A percentile compares a stretch with the other conserved stretches of the same genome.
Evolutionary conservation across 2,888 invertebrate species (phyloP).

Genomic region (Drosophila siamana): DNA sequence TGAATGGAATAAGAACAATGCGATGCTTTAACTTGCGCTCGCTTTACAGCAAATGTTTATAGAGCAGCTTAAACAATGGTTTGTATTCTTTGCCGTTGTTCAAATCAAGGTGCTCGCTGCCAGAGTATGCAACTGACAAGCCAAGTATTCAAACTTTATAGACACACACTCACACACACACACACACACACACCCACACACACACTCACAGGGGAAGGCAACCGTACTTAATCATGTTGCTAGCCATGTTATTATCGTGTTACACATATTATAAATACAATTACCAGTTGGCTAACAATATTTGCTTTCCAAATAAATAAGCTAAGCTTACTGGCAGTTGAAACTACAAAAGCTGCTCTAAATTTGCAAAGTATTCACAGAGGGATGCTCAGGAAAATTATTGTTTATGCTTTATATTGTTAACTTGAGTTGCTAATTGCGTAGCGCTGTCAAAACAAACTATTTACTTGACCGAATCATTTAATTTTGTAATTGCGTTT

Average conservation of each 20-base stretch:
- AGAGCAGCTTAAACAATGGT: neutral
- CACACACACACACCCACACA: no score
- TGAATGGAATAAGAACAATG: no score
- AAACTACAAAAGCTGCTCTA: neutral
- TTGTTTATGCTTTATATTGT: no score
- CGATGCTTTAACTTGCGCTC: no score
- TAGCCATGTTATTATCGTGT: neutral
- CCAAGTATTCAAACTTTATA: neutral
- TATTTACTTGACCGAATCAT: no score
- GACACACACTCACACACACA: slow-evolving; percentile 2
- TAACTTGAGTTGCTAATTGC: no score
- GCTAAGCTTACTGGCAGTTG: neutral
- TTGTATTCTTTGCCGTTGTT: no score
- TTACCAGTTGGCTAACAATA: neutral
- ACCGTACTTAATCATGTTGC: slow-evolving; percentile 10
- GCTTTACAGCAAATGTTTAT: no score
- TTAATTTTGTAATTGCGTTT: no score
- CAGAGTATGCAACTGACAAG: neutral
- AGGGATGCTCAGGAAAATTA: no score
- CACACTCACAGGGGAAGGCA: no score
- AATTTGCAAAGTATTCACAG: neutral
- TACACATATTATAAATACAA: neutral
- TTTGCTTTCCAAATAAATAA: neutral
- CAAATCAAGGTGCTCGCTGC: neutral
- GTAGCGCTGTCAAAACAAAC: no score